phyloP scores from a whole-genome alignment of 2,888 invertebrate genomes.

The Drosophila neonasuta region DNA sequence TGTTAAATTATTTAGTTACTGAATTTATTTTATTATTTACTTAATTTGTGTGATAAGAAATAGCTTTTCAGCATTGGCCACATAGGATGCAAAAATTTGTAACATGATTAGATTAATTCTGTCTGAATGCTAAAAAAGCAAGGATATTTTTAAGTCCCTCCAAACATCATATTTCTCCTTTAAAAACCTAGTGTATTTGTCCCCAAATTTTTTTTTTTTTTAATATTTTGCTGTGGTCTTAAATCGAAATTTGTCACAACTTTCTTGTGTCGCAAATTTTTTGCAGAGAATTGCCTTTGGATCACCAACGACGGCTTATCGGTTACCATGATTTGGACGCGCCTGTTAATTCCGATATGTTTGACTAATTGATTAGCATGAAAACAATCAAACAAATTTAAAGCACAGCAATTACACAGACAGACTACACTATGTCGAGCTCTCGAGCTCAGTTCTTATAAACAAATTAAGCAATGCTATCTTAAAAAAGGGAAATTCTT shows the following conservation, averaged over 20 bases:
- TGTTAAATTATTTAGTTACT: neutral
- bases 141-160: neutral
- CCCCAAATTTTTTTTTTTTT: constrained; percentile 23
- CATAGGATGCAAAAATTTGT: neutral
- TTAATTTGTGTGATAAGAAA: neutral
- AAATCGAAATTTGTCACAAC: constrained; percentile 74
- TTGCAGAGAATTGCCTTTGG: constrained; percentile 86
- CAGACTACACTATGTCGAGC: constrained; percentile 26
- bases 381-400: constrained; percentile 27
- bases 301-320: constrained; percentile 89
- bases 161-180: neutral
- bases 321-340: constrained; percentile 96
- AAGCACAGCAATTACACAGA: constrained; percentile 35
- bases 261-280: constrained; percentile 82
- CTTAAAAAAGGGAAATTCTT: constrained; percentile 34
- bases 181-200: constrained; percentile 14
- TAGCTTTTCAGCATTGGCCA: neutral
- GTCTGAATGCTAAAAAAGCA: neutral
- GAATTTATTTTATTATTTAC: neutral
- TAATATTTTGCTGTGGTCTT: constrained; percentile 57
- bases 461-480: constrained; percentile 57
- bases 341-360: constrained; percentile 90
- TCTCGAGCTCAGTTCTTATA: constrained; percentile 57
- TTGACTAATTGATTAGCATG: constrained; percentile 81
- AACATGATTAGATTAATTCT: neutral